phyloP scores from a whole-genome alignment of 92 coral and sea anemone genomes.

The Heteractis magnifica region DNA sequence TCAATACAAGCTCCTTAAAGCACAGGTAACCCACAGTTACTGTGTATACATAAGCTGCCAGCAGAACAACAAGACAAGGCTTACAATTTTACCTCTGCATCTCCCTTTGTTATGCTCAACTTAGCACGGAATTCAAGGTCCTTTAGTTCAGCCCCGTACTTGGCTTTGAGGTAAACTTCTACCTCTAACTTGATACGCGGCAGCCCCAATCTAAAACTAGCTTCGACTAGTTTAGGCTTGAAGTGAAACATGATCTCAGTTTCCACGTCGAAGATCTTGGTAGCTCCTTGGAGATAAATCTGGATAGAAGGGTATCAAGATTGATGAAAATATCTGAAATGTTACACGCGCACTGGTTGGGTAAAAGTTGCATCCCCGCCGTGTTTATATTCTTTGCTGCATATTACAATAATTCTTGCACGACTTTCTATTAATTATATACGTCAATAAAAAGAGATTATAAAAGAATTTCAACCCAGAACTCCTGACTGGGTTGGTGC shows the following conservation, averaged over 20 bases:
- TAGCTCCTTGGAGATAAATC: constrained; percentile 50
- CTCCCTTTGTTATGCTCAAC: constrained; percentile 39
- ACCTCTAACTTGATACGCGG: constrained; percentile 37
- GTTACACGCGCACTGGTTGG: background rate
- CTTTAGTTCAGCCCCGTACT: constrained; percentile 25
- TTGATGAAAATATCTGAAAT: background rate
- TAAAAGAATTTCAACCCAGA: too few species aligned
- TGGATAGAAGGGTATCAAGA: background rate
- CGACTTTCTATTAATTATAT: too few species aligned
- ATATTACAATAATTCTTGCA: too few species aligned
- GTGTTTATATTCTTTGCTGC: too few species aligned
- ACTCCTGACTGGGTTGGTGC: too few species aligned
- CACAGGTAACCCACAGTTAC: too few species aligned
- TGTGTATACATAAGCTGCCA: too few species aligned
- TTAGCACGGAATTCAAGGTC: constrained; percentile 33
- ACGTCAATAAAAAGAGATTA: too few species aligned
- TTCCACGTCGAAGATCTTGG: constrained; percentile 39
- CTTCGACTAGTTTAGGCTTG: constrained; percentile 40
- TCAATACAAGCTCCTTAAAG: too few species aligned
- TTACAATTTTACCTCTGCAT: background rate
- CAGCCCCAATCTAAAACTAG: constrained; percentile 35
- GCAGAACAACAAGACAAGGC: too few species aligned
- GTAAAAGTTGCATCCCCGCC: background rate
- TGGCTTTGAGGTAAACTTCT: constrained; percentile 33
- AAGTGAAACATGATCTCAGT: constrained; percentile 44